phyloP scores from a whole-genome alignment of 2,797 vertebrate genomes.

The Streptopelia turtur region DNA sequence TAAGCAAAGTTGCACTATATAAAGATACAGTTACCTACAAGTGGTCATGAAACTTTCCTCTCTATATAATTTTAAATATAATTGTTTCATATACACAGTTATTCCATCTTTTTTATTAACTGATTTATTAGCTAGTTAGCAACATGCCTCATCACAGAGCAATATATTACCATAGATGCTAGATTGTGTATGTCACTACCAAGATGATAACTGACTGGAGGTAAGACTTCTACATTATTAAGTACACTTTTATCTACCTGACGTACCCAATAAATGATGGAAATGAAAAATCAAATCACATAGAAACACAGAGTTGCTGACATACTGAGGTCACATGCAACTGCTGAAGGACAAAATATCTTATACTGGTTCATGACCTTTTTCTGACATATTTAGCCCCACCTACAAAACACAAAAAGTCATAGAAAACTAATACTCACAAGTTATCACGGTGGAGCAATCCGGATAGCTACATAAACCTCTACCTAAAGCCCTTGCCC shows the following conservation, averaged over 20 bases:
- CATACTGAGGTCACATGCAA: accelerated
- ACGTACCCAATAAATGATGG: neutral
- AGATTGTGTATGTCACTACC: neutral
- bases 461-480: neutral
- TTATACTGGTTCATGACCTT: neutral
- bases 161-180: neutral
- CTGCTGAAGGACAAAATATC: neutral
- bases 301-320: neutral
- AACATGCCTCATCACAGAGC: neutral
- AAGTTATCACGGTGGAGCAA: neutral
- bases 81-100: neutral
- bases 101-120: neutral
- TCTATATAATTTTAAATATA: neutral
- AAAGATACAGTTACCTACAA: neutral
- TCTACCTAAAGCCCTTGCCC: neutral
- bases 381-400: neutral
- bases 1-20: neutral
- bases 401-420: neutral
- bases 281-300: neutral
- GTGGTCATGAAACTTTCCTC: neutral
- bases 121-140: neutral
- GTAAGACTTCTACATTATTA: neutral
- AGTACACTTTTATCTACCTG: neutral
- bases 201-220: neutral
- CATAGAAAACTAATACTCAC: neutral